Conservation (phyloP, 1,140 invertebrate genomes). For the Apis laboriosa region DNA sequence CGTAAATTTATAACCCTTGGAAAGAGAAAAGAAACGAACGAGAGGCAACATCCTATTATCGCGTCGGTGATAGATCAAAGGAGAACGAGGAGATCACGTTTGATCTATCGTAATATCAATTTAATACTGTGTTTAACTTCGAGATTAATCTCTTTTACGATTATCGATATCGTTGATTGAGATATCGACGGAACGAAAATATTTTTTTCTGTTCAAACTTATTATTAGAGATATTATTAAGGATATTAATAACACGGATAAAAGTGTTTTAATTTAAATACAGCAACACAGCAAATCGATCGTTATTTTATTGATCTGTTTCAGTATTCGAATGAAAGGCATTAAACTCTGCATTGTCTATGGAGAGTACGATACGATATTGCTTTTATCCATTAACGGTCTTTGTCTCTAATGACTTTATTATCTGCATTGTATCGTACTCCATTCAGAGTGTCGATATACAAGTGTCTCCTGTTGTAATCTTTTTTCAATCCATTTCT, state of each 20-base stretch:
- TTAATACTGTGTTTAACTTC: too few relatives aligned
- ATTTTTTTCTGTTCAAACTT: too few relatives aligned
- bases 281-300: not conserved
- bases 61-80: constrained; percentile 25
- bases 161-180: too few relatives aligned
- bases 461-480: not conserved
- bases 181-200: too few relatives aligned
- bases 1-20: constrained; percentile 27
- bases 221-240: too few relatives aligned
- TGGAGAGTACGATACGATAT: too few relatives aligned
- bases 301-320: not conserved
- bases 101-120: not conserved
- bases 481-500: not conserved
- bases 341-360: not conserved
- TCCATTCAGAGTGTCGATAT: too few relatives aligned
- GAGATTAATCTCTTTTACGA: too few relatives aligned
- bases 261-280: too few relatives aligned
- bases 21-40: too few relatives aligned
- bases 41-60: not conserved
- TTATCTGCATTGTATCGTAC: not conserved
- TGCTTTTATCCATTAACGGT: not conserved
- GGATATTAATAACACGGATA: too few relatives aligned
- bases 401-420: not conserved
- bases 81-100: not conserved
- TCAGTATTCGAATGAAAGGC: not conserved